These are phyloP conservation scores for Drosophila orosa DNA, from an alignment of 1,140 invertebrate genomes.

Conservation along the genomic window DNA sequence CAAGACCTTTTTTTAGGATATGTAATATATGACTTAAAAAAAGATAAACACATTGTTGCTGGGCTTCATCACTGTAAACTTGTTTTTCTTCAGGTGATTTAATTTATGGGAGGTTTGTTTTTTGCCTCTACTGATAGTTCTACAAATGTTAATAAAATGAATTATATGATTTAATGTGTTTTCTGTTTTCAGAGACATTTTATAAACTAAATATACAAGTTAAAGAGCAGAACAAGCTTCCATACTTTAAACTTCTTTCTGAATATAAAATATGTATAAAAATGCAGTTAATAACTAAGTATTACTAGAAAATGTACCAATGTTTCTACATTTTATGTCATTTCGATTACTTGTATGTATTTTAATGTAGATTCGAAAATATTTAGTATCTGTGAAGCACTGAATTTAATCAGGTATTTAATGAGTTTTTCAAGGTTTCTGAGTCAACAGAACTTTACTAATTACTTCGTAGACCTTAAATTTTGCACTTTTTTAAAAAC, in stretches of 20 bases:
- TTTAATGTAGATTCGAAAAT: too few species aligned
- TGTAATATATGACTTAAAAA: slow-evolving; percentile 4
- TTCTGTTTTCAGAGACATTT: not conserved
- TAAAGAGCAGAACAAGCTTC: too few species aligned
- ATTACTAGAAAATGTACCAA: too few species aligned
- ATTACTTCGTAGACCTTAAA: not conserved
- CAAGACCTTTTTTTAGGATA: slow-evolving; percentile 4
- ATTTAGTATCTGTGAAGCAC: not conserved
- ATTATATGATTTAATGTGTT: not conserved
- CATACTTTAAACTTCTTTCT: too few species aligned
- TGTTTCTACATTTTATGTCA: too few species aligned
- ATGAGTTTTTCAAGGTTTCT: not conserved
- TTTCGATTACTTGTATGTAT: too few species aligned
- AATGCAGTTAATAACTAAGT: too few species aligned
- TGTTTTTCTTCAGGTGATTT: not conserved
- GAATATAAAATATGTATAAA: too few species aligned
- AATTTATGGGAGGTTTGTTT: not conserved
- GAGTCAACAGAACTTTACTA: not conserved
- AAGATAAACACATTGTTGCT: not conserved
- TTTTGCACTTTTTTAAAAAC: not conserved
- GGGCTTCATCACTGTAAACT: slow-evolving; percentile 4
- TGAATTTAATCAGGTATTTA: not conserved
- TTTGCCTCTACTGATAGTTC: not conserved
- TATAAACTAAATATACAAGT: not conserved
- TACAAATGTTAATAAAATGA: not conserved